Conservation (phyloP, 2,113 vertebrate genomes). For the Myocastor coypus region DNA sequence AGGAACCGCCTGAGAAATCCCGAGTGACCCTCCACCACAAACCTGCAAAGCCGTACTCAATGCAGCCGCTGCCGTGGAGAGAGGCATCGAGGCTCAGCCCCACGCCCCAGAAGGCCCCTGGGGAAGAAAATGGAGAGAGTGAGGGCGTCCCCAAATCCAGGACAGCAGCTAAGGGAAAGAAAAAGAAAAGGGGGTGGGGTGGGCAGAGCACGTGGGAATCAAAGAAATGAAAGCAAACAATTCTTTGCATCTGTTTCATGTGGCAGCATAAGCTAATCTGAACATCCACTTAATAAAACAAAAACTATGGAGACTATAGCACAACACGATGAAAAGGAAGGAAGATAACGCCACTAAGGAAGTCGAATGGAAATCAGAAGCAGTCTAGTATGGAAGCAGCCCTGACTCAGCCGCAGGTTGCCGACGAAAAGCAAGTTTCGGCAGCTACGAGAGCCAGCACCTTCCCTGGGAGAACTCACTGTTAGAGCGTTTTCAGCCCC, state of each 20-base stretch:
- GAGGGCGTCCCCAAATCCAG: not conserved
- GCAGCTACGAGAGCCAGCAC: not conserved
- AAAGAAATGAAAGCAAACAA: not conserved
- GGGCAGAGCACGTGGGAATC: not conserved
- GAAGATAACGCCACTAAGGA: not conserved
- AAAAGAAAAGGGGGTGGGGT: too few species aligned
- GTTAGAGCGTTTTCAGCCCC: not conserved
- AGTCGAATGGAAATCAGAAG: not conserved
- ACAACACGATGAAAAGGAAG: not conserved
- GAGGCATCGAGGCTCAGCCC: rapidly evolving
- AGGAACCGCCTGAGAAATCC: not conserved
- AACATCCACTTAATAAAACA: not conserved
- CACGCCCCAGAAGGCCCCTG: rapidly evolving
- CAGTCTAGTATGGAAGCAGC: not conserved
- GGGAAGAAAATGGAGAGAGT: not conserved
- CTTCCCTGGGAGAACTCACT: not conserved
- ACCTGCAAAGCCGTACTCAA: not conserved
- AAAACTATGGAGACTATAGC: not conserved
- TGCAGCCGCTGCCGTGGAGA: not conserved
- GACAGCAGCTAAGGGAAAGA: not conserved
- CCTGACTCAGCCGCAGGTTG: not conserved
- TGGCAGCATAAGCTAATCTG: not conserved
- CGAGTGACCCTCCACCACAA: not conserved
- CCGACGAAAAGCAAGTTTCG: not conserved
- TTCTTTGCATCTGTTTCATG: not conserved